These are phyloP conservation scores for Chironomus tentans DNA, from an alignment of 2,888 invertebrate species.

Conservation along the genomic window DNA sequence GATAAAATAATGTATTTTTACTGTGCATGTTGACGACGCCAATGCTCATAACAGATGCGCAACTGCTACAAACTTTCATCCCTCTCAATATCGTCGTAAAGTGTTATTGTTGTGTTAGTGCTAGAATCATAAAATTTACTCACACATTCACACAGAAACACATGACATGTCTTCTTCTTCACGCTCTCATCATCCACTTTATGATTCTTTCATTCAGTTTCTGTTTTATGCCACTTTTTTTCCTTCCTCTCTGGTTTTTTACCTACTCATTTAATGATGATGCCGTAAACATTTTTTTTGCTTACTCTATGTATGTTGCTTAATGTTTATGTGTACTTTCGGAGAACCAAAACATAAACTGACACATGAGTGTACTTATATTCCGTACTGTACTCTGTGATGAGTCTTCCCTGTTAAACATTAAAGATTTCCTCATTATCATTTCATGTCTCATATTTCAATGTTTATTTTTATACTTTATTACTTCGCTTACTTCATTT, in stretches of 20 bases:
- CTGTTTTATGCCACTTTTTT: not conserved
- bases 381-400: not conserved
- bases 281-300: not conserved
- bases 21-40: not conserved
- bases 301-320: not conserved
- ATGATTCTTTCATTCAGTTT: not conserved
- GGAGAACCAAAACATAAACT: not conserved
- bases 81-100: not conserved
- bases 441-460: not conserved
- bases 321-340: not conserved
- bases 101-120: not conserved
- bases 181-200: not conserved
- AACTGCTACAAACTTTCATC: constrained; percentile 24
- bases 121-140: constrained; percentile 13
- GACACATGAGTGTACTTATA: not conserved
- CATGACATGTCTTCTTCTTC: not conserved
- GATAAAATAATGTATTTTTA: not conserved
- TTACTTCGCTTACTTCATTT: too few species aligned
- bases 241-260: not conserved
- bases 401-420: not conserved
- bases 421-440: not conserved
- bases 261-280: not conserved
- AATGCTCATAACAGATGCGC: constrained; percentile 20
- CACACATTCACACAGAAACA: constrained; percentile 2
- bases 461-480: not conserved